Percentiles rank a stretch among this genome's conserved stretches.
phyloP scores from a whole-genome alignment of 2,888 invertebrate species.

The Dasysyrphus albostriatus region DNA sequence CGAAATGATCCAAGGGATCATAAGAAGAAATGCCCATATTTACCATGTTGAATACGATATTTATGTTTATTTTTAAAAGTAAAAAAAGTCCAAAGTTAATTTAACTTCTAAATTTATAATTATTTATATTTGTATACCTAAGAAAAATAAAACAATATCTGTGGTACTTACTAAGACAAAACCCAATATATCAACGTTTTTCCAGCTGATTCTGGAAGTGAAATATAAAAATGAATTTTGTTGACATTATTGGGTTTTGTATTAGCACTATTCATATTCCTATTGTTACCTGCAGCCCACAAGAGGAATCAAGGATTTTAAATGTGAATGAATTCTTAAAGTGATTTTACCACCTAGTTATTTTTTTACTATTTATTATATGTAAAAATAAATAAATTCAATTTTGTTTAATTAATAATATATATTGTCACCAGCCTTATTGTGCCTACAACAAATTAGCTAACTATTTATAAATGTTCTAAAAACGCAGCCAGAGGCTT shows the following conservation, averaged over 20 bases:
- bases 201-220: too few relatives aligned
- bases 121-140: neutral
- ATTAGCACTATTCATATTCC: neutral
- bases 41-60: neutral
- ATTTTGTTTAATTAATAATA: neutral
- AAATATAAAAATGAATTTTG: too few relatives aligned
- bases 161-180: too few relatives aligned
- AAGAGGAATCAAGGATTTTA: neutral
- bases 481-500: neutral
- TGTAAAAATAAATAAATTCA: neutral
- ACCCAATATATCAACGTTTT: too few relatives aligned
- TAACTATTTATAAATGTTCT: neutral
- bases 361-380: too few relatives aligned
- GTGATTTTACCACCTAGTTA: too few relatives aligned
- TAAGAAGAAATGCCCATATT: slow-evolving; percentile 7
- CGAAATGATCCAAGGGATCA: slow-evolving; percentile 53
- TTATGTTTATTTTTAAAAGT: neutral
- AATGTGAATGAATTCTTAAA: neutral
- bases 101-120: neutral
- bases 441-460: neutral
- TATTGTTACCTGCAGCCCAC: neutral
- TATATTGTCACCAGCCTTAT: neutral
- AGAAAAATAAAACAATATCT: too few relatives aligned
- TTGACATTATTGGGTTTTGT: too few relatives aligned
- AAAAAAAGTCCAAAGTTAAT: neutral